Evolutionary conservation across 53 echinoderm and acorn worm genomes (phyloP), one percentile per base, ranked within the genome.

Genomic region (Holothuria leucospilota): DNA sequence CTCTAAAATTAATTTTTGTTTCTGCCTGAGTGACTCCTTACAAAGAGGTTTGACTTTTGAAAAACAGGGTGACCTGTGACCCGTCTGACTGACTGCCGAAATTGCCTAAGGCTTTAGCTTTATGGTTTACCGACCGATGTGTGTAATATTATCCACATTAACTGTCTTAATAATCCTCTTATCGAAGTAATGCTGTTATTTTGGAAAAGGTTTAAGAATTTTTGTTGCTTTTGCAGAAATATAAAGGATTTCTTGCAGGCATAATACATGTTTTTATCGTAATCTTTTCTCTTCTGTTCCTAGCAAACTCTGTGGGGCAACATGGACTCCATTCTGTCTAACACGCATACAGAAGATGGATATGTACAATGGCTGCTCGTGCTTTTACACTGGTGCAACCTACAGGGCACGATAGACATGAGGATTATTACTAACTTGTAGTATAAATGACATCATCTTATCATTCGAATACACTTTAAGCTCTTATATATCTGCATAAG

Each of bases 101-200:
- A n/a, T 51, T 25, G 49, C 75, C 75, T 52, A 28, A 52, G 75
- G 75, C 49, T 75, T 75, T 42, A 49, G 49, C 51, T 75, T 75
- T 75, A 51, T 75, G 75, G 49, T 51, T 49, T 75, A 75, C 75
- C 75, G 75, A 75, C 75, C 75, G 75, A 75, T 30, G 51, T 46
- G 75, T 46, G 75, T 75, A 75, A 75, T 75, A 75, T 75, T 75
- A 75, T 75, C 75, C 52, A 49, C 75, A 75, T 75, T 75, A 75
- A 75, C 75, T 42, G 49, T 26, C 75, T 52, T 27, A 51, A 20
- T 75, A 75, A 75, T 75, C 75, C 49, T 75, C 75, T 75, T 75
- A 75, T 75, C 51, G 49, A 26, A 49, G 75, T 75, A 75, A 75
- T 75, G 46, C 75, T 75, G 28, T 75, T 75, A 52, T 75, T 75